Evolutionary conservation across 2,113 vertebrate genomes (phyloP).

Genomic region (chimpanzee (Pan troglodytes)): NHGRI_mPanTro3-v2.1_pri NC_086015.1:66877001-66877500

Average conservation of each 20-base stretch:
- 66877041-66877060: background rate
- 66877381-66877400: conserved; percentile 74
- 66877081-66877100: background rate
- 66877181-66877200: conserved; percentile 48
- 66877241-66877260: conserved; percentile 65
- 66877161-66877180: conserved; percentile 25
- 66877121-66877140: background rate
- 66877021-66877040: background rate
- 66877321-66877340: conserved; percentile 76
- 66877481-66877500: conserved; percentile 43
- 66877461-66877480: conserved; percentile 44
- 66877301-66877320: conserved; percentile 70
- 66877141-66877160: conserved; percentile 20
- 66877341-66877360: conserved; percentile 79
- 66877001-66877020: background rate
- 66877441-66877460: conserved; percentile 61
- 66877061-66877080: background rate
- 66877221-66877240: conserved; percentile 71
- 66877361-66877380: conserved; percentile 67
- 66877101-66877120: background rate
- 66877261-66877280: conserved; percentile 71
- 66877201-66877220: conserved; percentile 65
- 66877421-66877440: conserved; percentile 66
- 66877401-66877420: conserved; percentile 63
- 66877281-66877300: conserved; percentile 72